phyloP scores from a whole-genome alignment of 2,888 invertebrate species.

The Fragum whitleyi region DNA sequence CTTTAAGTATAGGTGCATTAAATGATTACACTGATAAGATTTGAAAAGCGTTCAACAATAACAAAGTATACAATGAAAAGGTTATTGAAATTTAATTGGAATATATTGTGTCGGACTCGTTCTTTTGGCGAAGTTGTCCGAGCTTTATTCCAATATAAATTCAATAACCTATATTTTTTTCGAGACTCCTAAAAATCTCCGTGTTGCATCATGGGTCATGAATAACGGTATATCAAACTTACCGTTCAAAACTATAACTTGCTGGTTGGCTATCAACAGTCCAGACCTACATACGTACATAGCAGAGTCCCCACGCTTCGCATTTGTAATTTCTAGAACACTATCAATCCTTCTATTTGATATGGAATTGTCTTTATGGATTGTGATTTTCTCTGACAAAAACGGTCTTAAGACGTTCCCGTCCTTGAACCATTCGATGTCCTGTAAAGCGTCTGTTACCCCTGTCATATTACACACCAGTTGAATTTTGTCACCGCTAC shows the following conservation, averaged over 20 bases:
- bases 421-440: slow-evolving; percentile 65
- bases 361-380: slow-evolving; percentile 55
- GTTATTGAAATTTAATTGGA: too few species aligned
- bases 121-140: too few species aligned
- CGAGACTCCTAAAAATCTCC: too few species aligned
- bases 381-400: slow-evolving; percentile 39
- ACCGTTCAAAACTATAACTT: slow-evolving; percentile 64
- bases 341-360: slow-evolving; percentile 57
- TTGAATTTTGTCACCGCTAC: slow-evolving; percentile 56
- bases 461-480: slow-evolving; percentile 60
- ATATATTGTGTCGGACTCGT: too few species aligned
- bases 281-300: slow-evolving; percentile 66
- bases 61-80: too few species aligned
- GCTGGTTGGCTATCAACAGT: slow-evolving; percentile 54
- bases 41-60: too few species aligned
- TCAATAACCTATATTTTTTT: too few species aligned
- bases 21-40: too few species aligned
- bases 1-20: too few species aligned
- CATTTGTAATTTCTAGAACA: slow-evolving; percentile 59
- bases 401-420: slow-evolving; percentile 51
- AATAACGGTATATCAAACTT: too few species aligned
- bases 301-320: slow-evolving; percentile 54
- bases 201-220: too few species aligned
- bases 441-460: slow-evolving; percentile 55
- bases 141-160: too few species aligned